Percentiles rank a stretch among this genome's conserved stretches.
Evolutionary conservation across 2,888 invertebrate genomes (phyloP).

Genomic region (Dicranocentrus wangi): DNA sequence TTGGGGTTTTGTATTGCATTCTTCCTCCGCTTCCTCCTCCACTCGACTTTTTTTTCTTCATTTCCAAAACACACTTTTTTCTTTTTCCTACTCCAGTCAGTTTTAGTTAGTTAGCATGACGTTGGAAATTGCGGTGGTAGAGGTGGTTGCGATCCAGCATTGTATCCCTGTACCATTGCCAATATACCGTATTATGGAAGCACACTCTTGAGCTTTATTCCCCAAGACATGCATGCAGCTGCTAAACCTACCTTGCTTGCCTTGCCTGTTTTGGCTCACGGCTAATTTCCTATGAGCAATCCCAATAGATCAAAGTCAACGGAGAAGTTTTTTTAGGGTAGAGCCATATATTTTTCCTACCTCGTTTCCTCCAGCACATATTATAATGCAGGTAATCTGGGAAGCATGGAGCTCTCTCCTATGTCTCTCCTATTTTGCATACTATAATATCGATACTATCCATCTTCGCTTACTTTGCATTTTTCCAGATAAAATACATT

Average conservation of each 20-base stretch:
- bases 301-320: constrained; percentile 61
- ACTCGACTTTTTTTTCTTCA: neutral
- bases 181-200: constrained; percentile 30
- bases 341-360: constrained; percentile 7
- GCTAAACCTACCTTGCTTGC: constrained; percentile 32
- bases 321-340: constrained; percentile 12
- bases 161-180: constrained; percentile 43
- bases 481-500: neutral
- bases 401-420: neutral
- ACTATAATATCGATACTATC: constrained; percentile 22
- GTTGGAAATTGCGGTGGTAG: constrained; percentile 28
- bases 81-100: constrained; percentile 12
- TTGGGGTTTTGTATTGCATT: constrained; percentile 43
- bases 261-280: constrained; percentile 56
- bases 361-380: neutral
- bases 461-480: constrained; percentile 23
- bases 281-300: constrained; percentile 63
- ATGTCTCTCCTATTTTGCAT: constrained; percentile 14
- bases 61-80: constrained; percentile 20
- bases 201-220: constrained; percentile 28
- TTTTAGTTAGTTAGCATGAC: constrained; percentile 39
- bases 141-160: constrained; percentile 17
- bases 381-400: too few relatives aligned
- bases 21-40: constrained; percentile 18
- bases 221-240: constrained; percentile 37